Percentiles rank a stretch among this genome's conserved stretches.
Conservation (phyloP, 2,797 vertebrate species). For the Melopsittacus undulatus region DNA sequence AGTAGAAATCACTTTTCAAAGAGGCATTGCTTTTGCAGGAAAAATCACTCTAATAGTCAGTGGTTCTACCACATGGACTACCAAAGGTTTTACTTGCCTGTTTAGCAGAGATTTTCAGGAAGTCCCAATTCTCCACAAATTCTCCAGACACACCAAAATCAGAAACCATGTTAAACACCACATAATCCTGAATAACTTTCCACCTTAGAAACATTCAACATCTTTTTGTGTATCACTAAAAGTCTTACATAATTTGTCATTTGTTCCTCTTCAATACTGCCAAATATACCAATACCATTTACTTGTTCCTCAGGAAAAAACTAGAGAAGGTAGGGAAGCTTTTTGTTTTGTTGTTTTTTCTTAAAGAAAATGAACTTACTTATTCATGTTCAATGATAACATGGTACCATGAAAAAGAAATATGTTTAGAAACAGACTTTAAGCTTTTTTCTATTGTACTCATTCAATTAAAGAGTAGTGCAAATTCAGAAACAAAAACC, state of each 20-base stretch:
- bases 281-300: background rate
- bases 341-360: rapidly evolving
- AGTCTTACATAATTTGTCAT: background rate
- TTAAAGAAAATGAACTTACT: background rate
- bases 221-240: background rate
- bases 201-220: background rate
- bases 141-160: background rate
- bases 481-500: background rate
- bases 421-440: background rate
- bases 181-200: background rate
- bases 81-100: background rate
- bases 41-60: background rate
- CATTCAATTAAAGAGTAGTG: background rate
- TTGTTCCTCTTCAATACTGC: background rate
- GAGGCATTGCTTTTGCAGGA: background rate
- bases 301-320: background rate
- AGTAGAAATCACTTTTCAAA: background rate
- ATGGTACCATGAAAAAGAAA: background rate
- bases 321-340: background rate
- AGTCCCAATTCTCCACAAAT: background rate
- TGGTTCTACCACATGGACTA: background rate
- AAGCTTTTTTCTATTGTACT: background rate
- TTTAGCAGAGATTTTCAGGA: background rate
- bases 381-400: background rate
- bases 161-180: background rate